Evolutionary conservation across 2,113 vertebrate species (phyloP), one percentile per base, ranked within the genome.

Genomic region (Calyptomena viridis): DNA sequence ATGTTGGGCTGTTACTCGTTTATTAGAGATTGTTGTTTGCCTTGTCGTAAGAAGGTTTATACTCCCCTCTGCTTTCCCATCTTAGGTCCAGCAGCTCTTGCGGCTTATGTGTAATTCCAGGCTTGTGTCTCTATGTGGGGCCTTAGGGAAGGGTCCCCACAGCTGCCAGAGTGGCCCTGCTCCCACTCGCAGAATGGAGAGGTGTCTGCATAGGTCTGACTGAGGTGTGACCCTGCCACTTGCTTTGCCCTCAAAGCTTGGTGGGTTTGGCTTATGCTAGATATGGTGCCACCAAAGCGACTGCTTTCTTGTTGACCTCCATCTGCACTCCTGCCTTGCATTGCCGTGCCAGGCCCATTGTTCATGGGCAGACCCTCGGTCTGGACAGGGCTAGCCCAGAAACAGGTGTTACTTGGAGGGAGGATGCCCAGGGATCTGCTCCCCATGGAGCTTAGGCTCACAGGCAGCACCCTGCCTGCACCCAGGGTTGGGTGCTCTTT

Each of bases 71-170:
- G 59, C 63, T 82, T 66, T 86, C 69, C 35, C 47, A 59, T 67
- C 58, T 42, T 39, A 37, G 46, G 56, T 53, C 33, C 42, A 16
- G 55, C 30, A 71, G 71, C 39, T 67, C 35, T 16, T 17, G 19
- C 67, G 42, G 35, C 28, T 46, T 33, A 4, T 46, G 20, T 0
- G 0, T 30, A 44, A 42, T 68, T 82, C 56, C 1, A 2, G 37
- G 56, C 52, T 90, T 0, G 0, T 50, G 42, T 23, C 14, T 35
- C 23, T 4, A 1, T 1, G 3, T 1, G 1, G 58, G 52, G 11
- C 14, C 59, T 42, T 76, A 72, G 28, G 28, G 40, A 82, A 30
- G 22, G 56, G 60, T 84, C 37, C 27, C 14, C 0, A 2, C 28
- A 59, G 68, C 11, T 44, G 28, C n/a, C 3, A 7, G 21, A 12